Evolutionary conservation across 2,888 invertebrate species (phyloP), one percentile per base, ranked within the genome.

Genomic region (Drosophila multiciliata): DNA sequence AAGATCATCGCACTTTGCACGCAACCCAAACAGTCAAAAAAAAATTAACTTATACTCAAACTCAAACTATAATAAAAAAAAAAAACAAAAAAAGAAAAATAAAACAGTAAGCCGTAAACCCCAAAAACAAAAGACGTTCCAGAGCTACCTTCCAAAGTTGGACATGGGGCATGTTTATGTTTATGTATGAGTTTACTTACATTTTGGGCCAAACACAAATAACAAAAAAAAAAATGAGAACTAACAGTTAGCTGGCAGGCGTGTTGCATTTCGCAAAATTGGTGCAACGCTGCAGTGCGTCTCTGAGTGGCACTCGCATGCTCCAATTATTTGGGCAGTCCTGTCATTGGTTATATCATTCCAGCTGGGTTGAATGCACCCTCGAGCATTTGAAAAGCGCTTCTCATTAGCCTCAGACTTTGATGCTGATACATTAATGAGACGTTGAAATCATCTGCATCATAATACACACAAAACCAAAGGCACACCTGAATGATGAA

Each of bases 1-100:
- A 87, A 87, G 87, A 89, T 89, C 87, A 87, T 85, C 87, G 87
- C 86, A 83, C 87, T 87, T 85, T 77, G 87, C 85, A 89, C 87
- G 87, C 87, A 89, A 89, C 74, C 86, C 77, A 60, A 78, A 81
- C 62, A 86, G 71, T 70, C 75, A 69, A 70, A 80, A 66, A 52
- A 61, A 38, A 72, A 50, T 55, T 65, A 58, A 66, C 50, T 61
- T 53, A 20, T 61, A 26, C 55, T 42, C 45, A 63, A 73, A 60
- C 69, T 45, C 40, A 59, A 73, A 61, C 64, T 55, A 55, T 40
- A 64, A 61, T 35, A 54, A 64, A 66, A 69, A 57, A 59, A 42
- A 23, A 23, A 23, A 23, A 23, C 1, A 40, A n/a, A 17, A 7
- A 32, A n/a, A 20, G 4, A 12, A 42, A n/a, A 57, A 60, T 52